Base-by-base conservation (phyloP, 1,140 invertebrate species). In the Yoshiicerus persimilis region DNA sequence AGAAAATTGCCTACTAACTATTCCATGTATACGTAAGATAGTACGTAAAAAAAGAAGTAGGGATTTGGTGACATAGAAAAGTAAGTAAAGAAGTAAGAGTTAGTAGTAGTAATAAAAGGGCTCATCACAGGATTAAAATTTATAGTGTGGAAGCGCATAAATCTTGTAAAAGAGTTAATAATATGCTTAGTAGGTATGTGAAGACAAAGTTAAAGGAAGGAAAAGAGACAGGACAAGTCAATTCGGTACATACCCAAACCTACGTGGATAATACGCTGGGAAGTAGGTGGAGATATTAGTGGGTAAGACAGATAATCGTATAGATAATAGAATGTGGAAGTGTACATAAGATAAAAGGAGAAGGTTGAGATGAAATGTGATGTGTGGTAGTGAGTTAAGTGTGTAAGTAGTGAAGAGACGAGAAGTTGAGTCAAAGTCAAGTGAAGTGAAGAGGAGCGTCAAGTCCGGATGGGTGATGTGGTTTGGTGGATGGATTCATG, bases 51-150 rank as follows among this genome's bases (percentile, higher is more conserved):
- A 56, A 11, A 25, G n/a, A 41, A 47, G 27, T 30, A 47, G 38
- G 41, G n/a, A 25, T 23, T 32, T 47, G 41, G 83, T 84, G 83
- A 56, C 41, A 47, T 36, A 25, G 23, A 13, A 84, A 32, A 36
- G 75, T 77, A 64, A 25, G 23, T 16, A 84, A 32, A 36, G 75
- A 34, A 64, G 62, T 25, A 64, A 30, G 13, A 16, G 25, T 27
- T 47, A 23, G 38, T 27, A 64, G 56, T 34, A 64, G 84, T 86
- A 64, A 23, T 47, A 64, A 66, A 86, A 66, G 38, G 84, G 84
- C 84, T 86, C 84, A 86, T 86, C 84, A 86, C 47, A 66, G 84
- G 84, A 86, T 86, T 86, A 86, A 86, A 86, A 86, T 86, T 86
- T 86, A 86, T 86, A 86, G 84, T 86, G 84, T 86, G 84, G 84